phyloP scores from a whole-genome alignment of 2,888 invertebrate species.

The Leptinotarsa haldemani region DNA sequence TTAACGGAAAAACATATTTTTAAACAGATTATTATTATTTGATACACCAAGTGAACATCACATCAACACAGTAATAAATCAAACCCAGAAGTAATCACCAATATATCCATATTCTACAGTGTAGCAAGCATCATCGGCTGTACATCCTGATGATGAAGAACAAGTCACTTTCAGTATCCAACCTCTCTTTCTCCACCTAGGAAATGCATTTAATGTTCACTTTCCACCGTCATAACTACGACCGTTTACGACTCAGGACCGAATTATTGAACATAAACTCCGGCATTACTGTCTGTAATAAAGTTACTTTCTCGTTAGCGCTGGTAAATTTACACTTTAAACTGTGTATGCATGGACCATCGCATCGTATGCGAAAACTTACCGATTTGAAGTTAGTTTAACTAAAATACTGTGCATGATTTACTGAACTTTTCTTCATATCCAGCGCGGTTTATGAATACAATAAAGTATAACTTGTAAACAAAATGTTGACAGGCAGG shows the following conservation, averaged over 20 bases:
- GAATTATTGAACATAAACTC: constrained; percentile 13
- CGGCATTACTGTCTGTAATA: constrained; percentile 2
- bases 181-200: neutral
- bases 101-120: no score
- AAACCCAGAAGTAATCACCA: no score
- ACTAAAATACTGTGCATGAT: neutral
- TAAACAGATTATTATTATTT: no score
- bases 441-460: no score
- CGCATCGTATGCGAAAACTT: neutral
- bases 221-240: constrained; percentile 6
- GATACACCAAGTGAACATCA: no score
- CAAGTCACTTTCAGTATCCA: neutral
- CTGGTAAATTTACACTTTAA: constrained; percentile 3
- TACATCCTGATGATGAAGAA: neutral
- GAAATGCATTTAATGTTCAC: constrained; percentile 12
- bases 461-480: no score
- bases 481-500: no score
- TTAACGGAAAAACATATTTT: no score
- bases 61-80: no score
- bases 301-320: constrained; percentile 12
- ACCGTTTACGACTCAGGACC: neutral
- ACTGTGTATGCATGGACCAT: neutral
- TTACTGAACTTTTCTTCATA: neutral
- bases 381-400: neutral
- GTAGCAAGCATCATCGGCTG: no score